Conservation (phyloP, 2,888 invertebrate genomes). For the Heliconius charithonia region DNA sequence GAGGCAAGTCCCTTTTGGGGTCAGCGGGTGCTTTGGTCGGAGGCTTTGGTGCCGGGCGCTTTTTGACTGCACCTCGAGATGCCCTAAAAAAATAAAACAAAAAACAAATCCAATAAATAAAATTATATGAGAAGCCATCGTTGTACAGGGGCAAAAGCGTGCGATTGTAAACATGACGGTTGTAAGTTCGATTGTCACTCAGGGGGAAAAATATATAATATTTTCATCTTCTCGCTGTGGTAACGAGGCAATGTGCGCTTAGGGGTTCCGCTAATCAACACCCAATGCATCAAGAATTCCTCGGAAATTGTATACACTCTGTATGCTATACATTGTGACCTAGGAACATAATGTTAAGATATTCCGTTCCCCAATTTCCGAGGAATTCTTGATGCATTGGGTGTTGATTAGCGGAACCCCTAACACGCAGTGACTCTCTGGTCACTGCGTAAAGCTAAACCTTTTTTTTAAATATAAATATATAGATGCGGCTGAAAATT, state of each 20-base stretch:
- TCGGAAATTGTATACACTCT: too few relatives aligned
- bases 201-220: neutral
- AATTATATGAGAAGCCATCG: neutral
- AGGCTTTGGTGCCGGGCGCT: constrained; percentile 65
- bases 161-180: neutral
- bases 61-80: constrained; percentile 69
- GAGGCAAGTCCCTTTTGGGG: constrained; percentile 62
- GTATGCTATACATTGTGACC: too few relatives aligned
- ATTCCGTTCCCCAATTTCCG: too few relatives aligned
- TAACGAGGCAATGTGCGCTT: neutral
- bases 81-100: constrained; percentile 34
- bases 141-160: neutral
- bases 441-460: neutral
- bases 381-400: too few relatives aligned
- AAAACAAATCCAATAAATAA: neutral
- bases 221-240: neutral
- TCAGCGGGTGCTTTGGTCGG: constrained; percentile 47
- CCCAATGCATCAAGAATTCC: too few relatives aligned
- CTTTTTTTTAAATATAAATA: too few relatives aligned
- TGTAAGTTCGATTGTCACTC: neutral
- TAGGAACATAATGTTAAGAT: too few relatives aligned
- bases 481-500: too few relatives aligned
- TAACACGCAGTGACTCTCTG: too few relatives aligned
- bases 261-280: neutral
- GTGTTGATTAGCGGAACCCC: neutral